A percentile compares a stretch with the other conserved stretches of the same genome.
phyloP scores from a whole-genome alignment of 1,140 invertebrate species.

The Lysiphlebus fabarum region DNA sequence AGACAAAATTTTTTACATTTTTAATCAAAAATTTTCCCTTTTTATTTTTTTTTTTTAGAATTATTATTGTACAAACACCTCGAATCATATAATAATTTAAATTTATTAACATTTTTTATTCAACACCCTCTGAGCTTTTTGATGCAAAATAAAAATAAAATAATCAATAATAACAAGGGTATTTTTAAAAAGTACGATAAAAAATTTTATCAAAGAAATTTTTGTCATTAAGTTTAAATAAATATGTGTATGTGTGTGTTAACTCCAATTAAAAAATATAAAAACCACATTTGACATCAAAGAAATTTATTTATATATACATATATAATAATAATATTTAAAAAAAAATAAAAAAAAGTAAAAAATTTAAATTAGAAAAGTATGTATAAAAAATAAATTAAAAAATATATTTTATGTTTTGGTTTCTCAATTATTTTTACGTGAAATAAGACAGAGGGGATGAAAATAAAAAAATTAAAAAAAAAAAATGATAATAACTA shows the following conservation, averaged over 20 bases:
- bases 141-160: neutral
- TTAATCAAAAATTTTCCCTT: no score
- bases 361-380: neutral
- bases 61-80: no score
- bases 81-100: no score
- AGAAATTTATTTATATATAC: constrained; percentile 5
- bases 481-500: neutral
- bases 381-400: neutral
- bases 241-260: constrained; percentile 14
- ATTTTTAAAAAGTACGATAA: constrained; percentile 4
- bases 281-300: constrained; percentile 28
- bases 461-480: neutral
- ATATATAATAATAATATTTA: no score
- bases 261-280: constrained; percentile 33
- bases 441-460: constrained; percentile 3
- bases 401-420: constrained; percentile 1
- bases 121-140: neutral
- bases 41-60: no score
- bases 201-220: constrained; percentile 11
- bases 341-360: constrained; percentile 2
- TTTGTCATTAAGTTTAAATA: constrained; percentile 8
- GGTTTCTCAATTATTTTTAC: constrained; percentile 10
- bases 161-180: neutral
- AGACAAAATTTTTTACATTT: no score
- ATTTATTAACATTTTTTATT: no score